Base-by-base conservation (phyloP, 2,113 vertebrate species). In the Strix aluco region DNA sequence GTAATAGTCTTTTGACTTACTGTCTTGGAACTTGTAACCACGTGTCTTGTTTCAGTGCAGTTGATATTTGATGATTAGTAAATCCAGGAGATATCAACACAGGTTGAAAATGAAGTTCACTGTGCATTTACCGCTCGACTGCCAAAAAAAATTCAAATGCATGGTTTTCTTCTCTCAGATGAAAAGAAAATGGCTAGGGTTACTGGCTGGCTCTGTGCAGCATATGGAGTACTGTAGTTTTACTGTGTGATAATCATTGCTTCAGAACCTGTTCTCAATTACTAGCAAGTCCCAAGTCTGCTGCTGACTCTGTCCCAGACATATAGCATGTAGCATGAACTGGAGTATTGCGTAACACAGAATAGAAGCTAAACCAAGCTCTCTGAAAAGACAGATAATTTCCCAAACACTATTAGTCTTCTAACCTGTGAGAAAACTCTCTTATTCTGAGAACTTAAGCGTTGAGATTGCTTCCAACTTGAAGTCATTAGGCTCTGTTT, bases 181-280 rank as follows among this genome's bases (percentile, higher is more conserved):
- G 93, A 95, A 97, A 83, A 88, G 46, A 86, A 65, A 87, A 92
- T 95, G 75, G 72, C 70, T 92, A 96, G 77, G 62, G 92, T 96
- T 93, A 95, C 92, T 92, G 92, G 5, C 72, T 93, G 90, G 78
- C 82, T 95, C 57, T 91, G 62, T 86, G 79, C 38, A 84, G 88
- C 73, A 88, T 4, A 40, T 86, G 92, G 67, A 95, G 79, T 46
- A 85, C 84, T 96, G 70, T 89, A 92, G 40, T 86, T 97, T 86
- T 85, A 86, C 85, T 93, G 44, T 81, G 75, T 90, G 83, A 85
- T 94, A 85, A 96, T 92, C 66, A 86, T 59, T 95, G 74, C 84
- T 96, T 97, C 88, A 70, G 88, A 97, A 89, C 74, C 95, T 97
- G 94, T 94, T 97, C 97, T 84, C 94, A 96, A 96, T 97, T 97